Evolutionary conservation across 2,888 invertebrate species (phyloP), one percentile per base, ranked within the genome.

Genomic region (Iselma pallidipennis): DNA sequence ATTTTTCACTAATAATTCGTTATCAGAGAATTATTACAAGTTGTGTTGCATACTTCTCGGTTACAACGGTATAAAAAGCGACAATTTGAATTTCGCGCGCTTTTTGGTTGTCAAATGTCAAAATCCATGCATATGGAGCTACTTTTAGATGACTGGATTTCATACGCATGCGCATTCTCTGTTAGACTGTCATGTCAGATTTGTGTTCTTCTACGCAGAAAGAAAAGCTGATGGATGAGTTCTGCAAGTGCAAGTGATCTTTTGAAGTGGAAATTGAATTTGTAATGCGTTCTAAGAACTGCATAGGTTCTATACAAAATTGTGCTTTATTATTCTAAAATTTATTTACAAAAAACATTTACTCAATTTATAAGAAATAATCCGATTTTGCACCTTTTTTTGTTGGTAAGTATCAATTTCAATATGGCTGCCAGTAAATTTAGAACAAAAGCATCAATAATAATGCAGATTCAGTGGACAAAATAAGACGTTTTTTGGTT

Each of bases 311-410:
- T 45, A 51, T 54, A 55, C 37, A 48, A 57, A 62, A 55, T 55
- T 62, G 57, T 62, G 53, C 53, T 55, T 37, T 50, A 45, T 55
- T 55, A 37, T 59, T 59, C 56, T 56, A 59, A 63, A 55, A 59
- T 63, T 63, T 63, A 51, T 59, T 63, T 63, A 52, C 56, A 63
- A 59, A n/a, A n/a, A 63, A 59, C 56, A 59, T 48, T 56, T 52
- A 49, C 29, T 45, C 45, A 45, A 12, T 53, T 51, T 28, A 31
- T 50, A 58, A 48, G 33, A 52, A 37, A 31, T 10, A 28, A 25
- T 2, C 7, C 19, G 9, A 49, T n/a, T 23, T 49, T 26, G 21
- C 53, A 48, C 21, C 7, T 59, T 50, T 48, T 58, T 57, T 59
- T 63, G 52, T 63, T 63, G 63, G 63, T 63, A 37, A 59, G 59